phyloP scores from a whole-genome alignment of 2,888 invertebrate species.

The Philereme vetulata region DNA sequence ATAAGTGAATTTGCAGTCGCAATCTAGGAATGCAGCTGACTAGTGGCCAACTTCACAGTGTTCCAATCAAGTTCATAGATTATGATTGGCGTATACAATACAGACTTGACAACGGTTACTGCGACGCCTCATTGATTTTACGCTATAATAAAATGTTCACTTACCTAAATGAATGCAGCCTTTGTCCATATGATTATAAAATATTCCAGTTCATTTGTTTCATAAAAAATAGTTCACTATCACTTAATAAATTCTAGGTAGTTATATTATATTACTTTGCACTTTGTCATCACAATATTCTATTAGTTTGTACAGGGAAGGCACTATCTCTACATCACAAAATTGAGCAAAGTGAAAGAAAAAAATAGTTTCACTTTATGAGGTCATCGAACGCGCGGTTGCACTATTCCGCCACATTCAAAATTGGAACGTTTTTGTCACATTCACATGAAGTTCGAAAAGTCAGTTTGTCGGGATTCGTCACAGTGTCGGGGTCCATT shows the following conservation, averaged over 20 bases:
- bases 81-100: conserved; percentile 67
- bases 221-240: conserved; percentile 59
- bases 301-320: conserved; percentile 70
- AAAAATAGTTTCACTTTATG: conserved; percentile 66
- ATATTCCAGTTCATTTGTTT: conserved; percentile 45
- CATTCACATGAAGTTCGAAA: conserved; percentile 56
- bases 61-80: conserved; percentile 82
- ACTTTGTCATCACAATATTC: conserved; percentile 77
- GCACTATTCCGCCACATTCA: conserved; percentile 59
- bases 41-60: conserved; percentile 62
- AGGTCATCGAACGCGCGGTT: conserved; percentile 65
- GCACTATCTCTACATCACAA: conserved; percentile 79
- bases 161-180: conserved; percentile 65
- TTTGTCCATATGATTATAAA: conserved; percentile 66
- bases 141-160: conserved; percentile 41
- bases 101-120: conserved; percentile 48
- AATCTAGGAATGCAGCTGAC: conserved; percentile 70
- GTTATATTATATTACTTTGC: conserved; percentile 59
- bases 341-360: conserved; percentile 75
- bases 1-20: conserved; percentile 65
- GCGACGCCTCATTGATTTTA: conserved; percentile 34
- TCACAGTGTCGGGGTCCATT: conserved; percentile 60
- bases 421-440: conserved; percentile 59
- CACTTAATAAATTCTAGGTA: conserved; percentile 61
- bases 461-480: conserved; percentile 57